phyloP scores from a whole-genome alignment of 2,888 invertebrate species.

The Phaonia tiefii region DNA sequence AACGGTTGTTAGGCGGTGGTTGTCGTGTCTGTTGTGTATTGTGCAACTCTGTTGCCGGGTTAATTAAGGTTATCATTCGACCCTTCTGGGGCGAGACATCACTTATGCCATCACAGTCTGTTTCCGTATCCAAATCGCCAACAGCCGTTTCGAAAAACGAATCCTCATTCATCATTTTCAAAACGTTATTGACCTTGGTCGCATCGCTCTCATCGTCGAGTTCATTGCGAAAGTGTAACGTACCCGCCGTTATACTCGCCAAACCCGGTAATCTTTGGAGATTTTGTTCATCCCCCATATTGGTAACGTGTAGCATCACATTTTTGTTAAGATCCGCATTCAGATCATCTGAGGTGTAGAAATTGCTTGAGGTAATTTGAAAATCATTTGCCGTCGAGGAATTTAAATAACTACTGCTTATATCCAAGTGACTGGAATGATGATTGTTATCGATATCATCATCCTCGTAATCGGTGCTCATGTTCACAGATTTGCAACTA shows the following conservation, averaged over 20 bases:
- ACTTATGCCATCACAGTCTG: slow-evolving; percentile 69
- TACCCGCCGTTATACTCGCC: slow-evolving; percentile 53
- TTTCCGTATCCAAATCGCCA: slow-evolving; percentile 62
- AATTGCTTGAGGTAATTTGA: slow-evolving; percentile 61
- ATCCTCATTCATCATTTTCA: slow-evolving; percentile 66
- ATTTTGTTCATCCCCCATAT: slow-evolving; percentile 51
- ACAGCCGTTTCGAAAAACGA: slow-evolving; percentile 63
- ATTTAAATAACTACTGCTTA: slow-evolving; percentile 57
- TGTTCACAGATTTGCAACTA: slow-evolving; percentile 59
- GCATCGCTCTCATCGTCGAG: slow-evolving; percentile 56
- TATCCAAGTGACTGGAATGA: slow-evolving; percentile 45
- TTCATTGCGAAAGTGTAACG: slow-evolving; percentile 57
- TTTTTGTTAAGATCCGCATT: slow-evolving; percentile 57
- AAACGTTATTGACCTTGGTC: too few species aligned
- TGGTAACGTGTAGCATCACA: slow-evolving; percentile 61
- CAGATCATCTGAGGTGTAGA: slow-evolving; percentile 60
- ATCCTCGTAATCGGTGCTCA: slow-evolving; percentile 49
- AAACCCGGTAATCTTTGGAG: slow-evolving; percentile 56
- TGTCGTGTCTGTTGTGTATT: slow-evolving; percentile 16
- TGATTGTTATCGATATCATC: slow-evolving; percentile 35
- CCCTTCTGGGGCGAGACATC: slow-evolving; percentile 49
- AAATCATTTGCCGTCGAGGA: slow-evolving; percentile 50
- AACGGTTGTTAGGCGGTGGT: slow-evolving; percentile 38
- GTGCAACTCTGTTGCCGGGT: slow-evolving; percentile 59
- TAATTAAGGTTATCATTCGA: slow-evolving; percentile 32